Base-by-base conservation (phyloP, 1,140 invertebrate species). In the Euwallacea similis region DNA sequence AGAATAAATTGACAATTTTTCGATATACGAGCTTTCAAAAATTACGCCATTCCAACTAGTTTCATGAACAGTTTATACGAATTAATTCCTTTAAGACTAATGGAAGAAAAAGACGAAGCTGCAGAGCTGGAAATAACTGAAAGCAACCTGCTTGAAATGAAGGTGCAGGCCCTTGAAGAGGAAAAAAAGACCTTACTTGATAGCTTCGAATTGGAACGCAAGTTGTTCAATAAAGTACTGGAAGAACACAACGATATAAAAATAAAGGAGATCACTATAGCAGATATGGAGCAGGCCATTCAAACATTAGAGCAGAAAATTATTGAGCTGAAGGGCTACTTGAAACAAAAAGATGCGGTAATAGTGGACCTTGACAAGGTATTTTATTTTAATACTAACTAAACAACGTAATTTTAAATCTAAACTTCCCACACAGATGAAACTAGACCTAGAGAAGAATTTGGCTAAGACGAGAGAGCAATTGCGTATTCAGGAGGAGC, bases 231-330 rank as follows among this genome's bases (percentile, higher is more conserved):
- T 16, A 56, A 71, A 69, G 21, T 72, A 7, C 41, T 75, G 33
- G 56, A 66, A 41, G 69, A 72, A 46, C 47, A 69, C 16, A 63
- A 71, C 7, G 69, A 71, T 71, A 55, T 73, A 61, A 81, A 69
- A 74, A 56, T 71, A 13, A 74, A 47, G 46, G 65, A 79, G 63
- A 69, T 77, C 56, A 54, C 67, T 42, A 47, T 75, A 8, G 56
- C 66, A 46, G 66, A 69, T 13, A 50, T 78, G 53, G 71, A 69
- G 55, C 42, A 73, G 54, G 63, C 54, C 11, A 59, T 59, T 7
- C 7, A 60, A 7, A 72, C 67, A 58, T 54, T 66, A 21, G 50
- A 66, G 41, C 63, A 67, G 16, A 73, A 73, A 68, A 44, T 73
- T 15, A 10, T 41, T 2, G 8, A 50, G 9, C 41, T 75, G 15